Base-by-base conservation (phyloP, 2,888 invertebrate species). In the Saturnia japonica region DNA sequence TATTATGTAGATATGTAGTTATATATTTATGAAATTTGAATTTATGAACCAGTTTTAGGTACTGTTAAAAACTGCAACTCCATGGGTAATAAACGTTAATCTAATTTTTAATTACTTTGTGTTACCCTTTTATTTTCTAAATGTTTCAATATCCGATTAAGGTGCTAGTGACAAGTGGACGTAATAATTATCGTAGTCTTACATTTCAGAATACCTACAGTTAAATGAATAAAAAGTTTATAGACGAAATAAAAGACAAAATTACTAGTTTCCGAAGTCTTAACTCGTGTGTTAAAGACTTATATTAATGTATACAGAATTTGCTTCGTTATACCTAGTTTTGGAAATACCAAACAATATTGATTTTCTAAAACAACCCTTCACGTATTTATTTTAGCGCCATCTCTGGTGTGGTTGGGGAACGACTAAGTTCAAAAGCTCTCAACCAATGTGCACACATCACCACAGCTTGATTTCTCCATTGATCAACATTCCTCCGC, bases 401-500 rank as follows among this genome's bases (percentile, higher is more conserved):
- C 93, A 93, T 93, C 93, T 94, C 74, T 88, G 78, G 68, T 71
- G 76, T 82, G 83, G 80, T 76, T 69, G 78, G 40, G 43, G 74
- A 83, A 91, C 83, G 72, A 81, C 77, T 77, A 88, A 86, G 88
- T 85, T 82, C 78, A 80, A 91, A 93, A 93, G 92, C 92, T 92
- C 86, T 74, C 82, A 77, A 89, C 89, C 89, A 89, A 91, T 80
- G 83, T 84, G 83, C 87, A 85, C 85, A 82, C 83, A 84, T 81
- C 83, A 82, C 84, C 84, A 87, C 85, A 87, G 91, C 91, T 91
- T 89, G 91, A 93, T 93, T 93, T 93, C 92, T 91, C 92, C 91
- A 93, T 93, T 93, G 91, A 93, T 90, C 93, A 88, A 93, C 94
- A 94, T 94, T 94, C 94, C 94, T 92, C 76, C 91, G 93, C 93